phyloP scores from a whole-genome alignment of 23 tunicate species.

The Halocynthia roretzi region DNA sequence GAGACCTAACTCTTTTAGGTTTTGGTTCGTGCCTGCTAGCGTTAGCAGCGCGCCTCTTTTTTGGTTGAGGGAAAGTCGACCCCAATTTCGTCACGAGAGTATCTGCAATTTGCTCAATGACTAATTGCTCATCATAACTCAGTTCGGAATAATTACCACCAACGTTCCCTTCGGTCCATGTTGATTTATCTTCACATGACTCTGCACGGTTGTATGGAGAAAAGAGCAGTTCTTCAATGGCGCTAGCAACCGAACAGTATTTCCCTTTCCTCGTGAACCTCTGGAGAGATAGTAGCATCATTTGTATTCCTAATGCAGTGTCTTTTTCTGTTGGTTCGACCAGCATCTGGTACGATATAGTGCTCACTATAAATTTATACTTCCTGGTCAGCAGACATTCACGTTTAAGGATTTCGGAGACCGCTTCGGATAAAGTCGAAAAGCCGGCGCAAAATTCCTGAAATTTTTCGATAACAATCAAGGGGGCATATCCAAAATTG shows the following conservation, averaged over 20 bases:
- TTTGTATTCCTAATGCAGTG: constrained; percentile 19
- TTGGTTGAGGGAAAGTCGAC: not conserved
- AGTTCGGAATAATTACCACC: constrained; percentile 29
- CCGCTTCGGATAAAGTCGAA: constrained; percentile 53
- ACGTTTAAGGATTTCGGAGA: constrained; percentile 46
- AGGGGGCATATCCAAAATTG: constrained; percentile 90
- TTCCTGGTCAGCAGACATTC: constrained; percentile 49
- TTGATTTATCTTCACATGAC: not conserved
- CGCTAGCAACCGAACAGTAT: constrained; percentile 78
- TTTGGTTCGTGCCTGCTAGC: not conserved
- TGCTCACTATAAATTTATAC: constrained; percentile 49
- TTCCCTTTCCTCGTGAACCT: constrained; percentile 63
- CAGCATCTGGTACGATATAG: constrained; percentile 83
- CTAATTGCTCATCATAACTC: constrained; percentile 35
- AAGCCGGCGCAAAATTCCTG: constrained; percentile 60
- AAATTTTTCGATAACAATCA: constrained; percentile 73
- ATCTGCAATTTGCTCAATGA: constrained; percentile 67
- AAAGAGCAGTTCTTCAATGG: constrained; percentile 82
- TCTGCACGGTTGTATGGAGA: constrained; percentile 4
- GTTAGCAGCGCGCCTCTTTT: not conserved
- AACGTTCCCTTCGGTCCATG: constrained; percentile 15
- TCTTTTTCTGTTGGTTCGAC: constrained; percentile 69
- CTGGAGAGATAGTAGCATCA: constrained; percentile 37
- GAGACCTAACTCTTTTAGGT: not conserved
- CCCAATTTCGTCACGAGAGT: constrained; percentile 19